A percentile compares a stretch with the other conserved stretches of the same genome.
phyloP scores from a whole-genome alignment of 2,797 vertebrate genomes.

The Lithobates sylvaticus region DNA sequence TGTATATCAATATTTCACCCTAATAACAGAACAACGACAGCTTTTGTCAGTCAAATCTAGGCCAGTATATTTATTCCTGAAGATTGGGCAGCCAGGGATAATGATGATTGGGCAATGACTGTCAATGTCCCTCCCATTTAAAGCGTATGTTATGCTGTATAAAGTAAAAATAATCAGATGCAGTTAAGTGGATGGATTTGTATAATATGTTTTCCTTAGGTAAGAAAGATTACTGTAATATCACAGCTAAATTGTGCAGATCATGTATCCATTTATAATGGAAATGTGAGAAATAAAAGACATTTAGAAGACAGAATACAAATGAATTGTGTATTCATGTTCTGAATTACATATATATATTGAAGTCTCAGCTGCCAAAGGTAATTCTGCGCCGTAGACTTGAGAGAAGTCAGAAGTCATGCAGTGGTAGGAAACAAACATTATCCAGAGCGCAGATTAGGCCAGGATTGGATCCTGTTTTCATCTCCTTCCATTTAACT shows the following conservation, averaged over 20 bases:
- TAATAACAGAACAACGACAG: no score
- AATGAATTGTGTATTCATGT: conserved; percentile 80
- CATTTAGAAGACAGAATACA: conserved; percentile 77
- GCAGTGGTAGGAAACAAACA: conserved; percentile 64
- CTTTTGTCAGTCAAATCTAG: no score
- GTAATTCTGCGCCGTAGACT: conserved; percentile 80
- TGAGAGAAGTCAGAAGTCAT: conserved; percentile 80
- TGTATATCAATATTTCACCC: no score
- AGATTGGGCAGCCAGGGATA: no score
- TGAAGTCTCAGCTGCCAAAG: conserved; percentile 82
- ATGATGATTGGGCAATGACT: no score
- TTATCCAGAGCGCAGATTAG: conserved; percentile 46
- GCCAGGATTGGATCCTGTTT: conserved; percentile 37
- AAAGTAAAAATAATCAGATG: no score
- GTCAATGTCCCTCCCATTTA: no score
- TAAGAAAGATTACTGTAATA: conserved; percentile 83
- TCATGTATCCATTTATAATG: conserved; percentile 83
- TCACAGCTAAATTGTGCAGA: conserved; percentile 81
- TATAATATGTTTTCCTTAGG: conserved; percentile 81
- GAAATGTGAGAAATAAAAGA: conserved; percentile 86
- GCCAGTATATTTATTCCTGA: no score
- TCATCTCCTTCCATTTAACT: conserved; percentile 35
- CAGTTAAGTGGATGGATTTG: conserved; percentile 39
- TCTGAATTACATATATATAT: conserved; percentile 84
- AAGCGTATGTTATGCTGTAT: no score